phyloP scores from a whole-genome alignment of 1,140 invertebrate species.

The Drosophila pandora region DNA sequence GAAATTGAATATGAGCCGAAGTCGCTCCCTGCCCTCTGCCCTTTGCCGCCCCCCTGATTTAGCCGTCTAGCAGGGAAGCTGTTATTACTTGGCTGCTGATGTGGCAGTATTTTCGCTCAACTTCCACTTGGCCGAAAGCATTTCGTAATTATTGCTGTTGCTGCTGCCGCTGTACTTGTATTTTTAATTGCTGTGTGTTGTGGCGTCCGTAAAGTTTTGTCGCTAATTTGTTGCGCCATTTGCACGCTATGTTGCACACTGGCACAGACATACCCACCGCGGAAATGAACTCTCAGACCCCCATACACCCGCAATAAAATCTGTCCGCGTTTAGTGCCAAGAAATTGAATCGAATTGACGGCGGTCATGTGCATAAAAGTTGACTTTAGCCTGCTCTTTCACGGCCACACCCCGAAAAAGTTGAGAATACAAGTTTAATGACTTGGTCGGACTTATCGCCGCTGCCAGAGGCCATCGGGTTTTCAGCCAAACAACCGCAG shows the following conservation, averaged over 20 bases:
- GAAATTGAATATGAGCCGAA: slow-evolving; percentile 72
- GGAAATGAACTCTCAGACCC: slow-evolving; percentile 30
- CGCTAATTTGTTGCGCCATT: slow-evolving; percentile 75
- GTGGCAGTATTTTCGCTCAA: slow-evolving; percentile 35
- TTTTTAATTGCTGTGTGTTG: slow-evolving; percentile 70
- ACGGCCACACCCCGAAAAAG: slow-evolving; percentile 35
- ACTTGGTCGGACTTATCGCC: slow-evolving; percentile 60
- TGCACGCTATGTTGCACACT: slow-evolving; percentile 40
- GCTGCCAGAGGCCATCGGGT: slow-evolving; percentile 4
- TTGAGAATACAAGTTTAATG: slow-evolving; percentile 71
- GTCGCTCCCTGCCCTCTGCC: background rate
- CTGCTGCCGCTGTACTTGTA: slow-evolving; percentile 25
- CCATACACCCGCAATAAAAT: slow-evolving; percentile 20
- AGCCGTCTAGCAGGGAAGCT: slow-evolving; percentile 12
- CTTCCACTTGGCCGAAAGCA: slow-evolving; percentile 48
- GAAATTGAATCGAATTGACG: slow-evolving; percentile 64
- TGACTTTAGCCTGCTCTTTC: slow-evolving; percentile 49
- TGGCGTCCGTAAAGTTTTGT: slow-evolving; percentile 62
- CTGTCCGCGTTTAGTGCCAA: slow-evolving; percentile 50
- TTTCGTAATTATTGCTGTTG: slow-evolving; percentile 49
- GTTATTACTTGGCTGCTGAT: slow-evolving; percentile 42
- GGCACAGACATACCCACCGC: slow-evolving; percentile 8
- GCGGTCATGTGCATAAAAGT: slow-evolving; percentile 55
- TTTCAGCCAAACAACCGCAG: slow-evolving; percentile 13
- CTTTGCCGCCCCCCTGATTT: background rate